These are phyloP conservation scores for Myiotriccus ornatus DNA, from an alignment of 2,797 vertebrate species.

Conservation along the genomic window DNA sequence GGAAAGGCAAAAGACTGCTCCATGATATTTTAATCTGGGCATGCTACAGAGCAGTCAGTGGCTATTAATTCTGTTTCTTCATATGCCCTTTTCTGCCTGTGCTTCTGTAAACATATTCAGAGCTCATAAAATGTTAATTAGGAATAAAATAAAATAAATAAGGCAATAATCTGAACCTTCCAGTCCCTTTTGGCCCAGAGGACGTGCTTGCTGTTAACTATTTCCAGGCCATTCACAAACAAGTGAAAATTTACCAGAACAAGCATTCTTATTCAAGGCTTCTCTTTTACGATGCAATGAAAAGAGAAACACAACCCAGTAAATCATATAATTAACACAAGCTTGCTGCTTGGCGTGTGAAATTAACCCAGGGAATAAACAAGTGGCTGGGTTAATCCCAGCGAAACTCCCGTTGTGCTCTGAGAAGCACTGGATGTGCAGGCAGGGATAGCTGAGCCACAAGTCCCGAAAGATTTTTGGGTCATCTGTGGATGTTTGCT, in stretches of 20 bases:
- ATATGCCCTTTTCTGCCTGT: background rate
- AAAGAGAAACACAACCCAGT: conserved; percentile 27
- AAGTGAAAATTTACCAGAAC: conserved; percentile 47
- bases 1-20: background rate
- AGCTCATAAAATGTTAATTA: conserved; percentile 64
- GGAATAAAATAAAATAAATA: conserved; percentile 66
- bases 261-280: conserved; percentile 25
- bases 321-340: conserved; percentile 63
- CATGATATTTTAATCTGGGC: background rate
- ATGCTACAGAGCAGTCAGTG: background rate
- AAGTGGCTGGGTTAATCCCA: conserved; percentile 50
- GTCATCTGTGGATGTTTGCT: background rate
- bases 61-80: conserved; percentile 43
- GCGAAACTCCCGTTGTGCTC: background rate
- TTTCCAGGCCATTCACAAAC: conserved; percentile 37
- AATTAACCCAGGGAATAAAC: conserved; percentile 61
- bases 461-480: background rate
- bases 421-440: background rate
- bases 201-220: background rate
- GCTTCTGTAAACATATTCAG: conserved; percentile 56
- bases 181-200: background rate
- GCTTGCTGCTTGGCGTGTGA: conserved; percentile 48
- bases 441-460: background rate
- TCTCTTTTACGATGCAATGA: conserved; percentile 52
- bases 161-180: conserved; percentile 38